Base-by-base conservation (phyloP, 2,888 invertebrate genomes). In the Agriopis leucophaearia region DNA sequence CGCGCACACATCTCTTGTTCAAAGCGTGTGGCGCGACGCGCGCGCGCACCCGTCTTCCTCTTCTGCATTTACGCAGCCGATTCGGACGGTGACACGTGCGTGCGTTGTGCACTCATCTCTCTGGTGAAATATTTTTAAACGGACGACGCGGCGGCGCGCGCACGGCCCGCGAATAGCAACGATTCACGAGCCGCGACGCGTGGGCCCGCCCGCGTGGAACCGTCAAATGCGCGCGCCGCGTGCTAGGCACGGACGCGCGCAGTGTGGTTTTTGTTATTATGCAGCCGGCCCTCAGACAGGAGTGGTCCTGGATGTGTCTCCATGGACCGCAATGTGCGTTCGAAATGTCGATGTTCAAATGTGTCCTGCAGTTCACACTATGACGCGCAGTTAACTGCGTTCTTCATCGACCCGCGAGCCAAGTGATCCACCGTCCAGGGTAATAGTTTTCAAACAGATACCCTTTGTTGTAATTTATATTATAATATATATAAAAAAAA, bases 281-380 rank as follows among this genome's bases (percentile, higher is more conserved):
- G 63, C 82, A 81, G 80, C 82, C 90, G 88, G 91, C 90, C 88
- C 90, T 91, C 90, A 88, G 88, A 87, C 90, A 91, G 89, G 86
- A 87, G 89, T 92, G 89, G 90, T 89, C 91, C 89, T 83, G 78
- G 79, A 88, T 83, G 84, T 82, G 84, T 88, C 78, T 87, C 88
- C 91, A 85, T 83, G 86, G 88, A 91, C 91, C 91, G 94, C 94
- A 91, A 94, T 94, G 87, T 94, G 94, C 95, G 94, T 95, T 95
- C 94, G 88, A 95, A 94, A 90, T 90, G 91, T 95, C 94, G 94
- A 94, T 95, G 95, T 91, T 96, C 91, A 27, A 27, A 91, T 92
- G 94, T 93, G 91, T 92, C 88, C 89, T 92, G 91, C 92, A 89
- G 83, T 87, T 92, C 90, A 91, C 89, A 91, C 80, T 86, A 82